These are phyloP conservation scores for Trichechus manatus DNA, from an alignment of 2,113 vertebrate species.

Conservation along the genomic window DNA sequence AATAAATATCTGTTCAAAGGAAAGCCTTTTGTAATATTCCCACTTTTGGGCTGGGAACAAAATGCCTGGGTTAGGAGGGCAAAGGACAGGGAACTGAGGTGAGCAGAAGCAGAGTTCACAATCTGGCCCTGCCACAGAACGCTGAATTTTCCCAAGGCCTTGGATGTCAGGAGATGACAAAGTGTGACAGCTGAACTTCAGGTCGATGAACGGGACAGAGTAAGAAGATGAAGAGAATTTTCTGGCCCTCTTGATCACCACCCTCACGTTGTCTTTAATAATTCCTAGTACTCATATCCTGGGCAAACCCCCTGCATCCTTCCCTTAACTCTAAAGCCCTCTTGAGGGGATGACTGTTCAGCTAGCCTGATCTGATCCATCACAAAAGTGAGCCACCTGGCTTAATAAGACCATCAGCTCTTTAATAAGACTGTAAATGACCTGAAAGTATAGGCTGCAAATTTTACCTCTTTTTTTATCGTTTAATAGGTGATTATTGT, in stretches of 20 bases:
- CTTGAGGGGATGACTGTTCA: not conserved
- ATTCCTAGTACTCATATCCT: not conserved
- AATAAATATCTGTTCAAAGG: not conserved
- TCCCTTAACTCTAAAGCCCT: not conserved
- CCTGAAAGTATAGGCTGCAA: not conserved
- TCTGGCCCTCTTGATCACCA: slow-evolving; percentile 1
- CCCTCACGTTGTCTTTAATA: not conserved
- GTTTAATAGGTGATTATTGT: slow-evolving; percentile 6
- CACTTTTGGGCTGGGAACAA: not conserved
- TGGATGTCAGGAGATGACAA: not conserved
- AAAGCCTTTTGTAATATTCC: not conserved
- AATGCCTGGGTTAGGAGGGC: not conserved
- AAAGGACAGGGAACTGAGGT: not conserved
- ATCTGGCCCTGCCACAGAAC: not conserved
- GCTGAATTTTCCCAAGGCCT: not conserved
- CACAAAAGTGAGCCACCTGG: not conserved
- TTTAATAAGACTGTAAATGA: slow-evolving; percentile 46
- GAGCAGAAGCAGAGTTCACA: not conserved
- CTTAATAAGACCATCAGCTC: slow-evolving; percentile 46
- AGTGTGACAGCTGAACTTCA: not conserved
- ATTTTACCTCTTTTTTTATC: not conserved
- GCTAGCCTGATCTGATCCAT: slow-evolving; percentile 10
- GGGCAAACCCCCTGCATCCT: not conserved
- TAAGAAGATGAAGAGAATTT: not conserved
- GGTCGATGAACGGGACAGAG: not conserved